Conservation (phyloP, 2,888 invertebrate species). For the Harpalus rubripes region DNA sequence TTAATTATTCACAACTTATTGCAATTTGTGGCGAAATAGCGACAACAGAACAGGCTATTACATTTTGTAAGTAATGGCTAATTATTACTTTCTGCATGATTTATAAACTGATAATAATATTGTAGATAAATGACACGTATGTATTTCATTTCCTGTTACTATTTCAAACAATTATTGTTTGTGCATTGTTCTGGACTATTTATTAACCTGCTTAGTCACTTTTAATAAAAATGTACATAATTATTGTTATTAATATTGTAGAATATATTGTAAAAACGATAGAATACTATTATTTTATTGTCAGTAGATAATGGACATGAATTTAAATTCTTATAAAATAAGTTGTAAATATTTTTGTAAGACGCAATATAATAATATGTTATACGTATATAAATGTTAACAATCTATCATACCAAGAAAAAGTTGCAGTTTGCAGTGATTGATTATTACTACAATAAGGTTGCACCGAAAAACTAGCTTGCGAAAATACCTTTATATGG, state of each 20-base stretch:
- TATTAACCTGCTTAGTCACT: constrained; percentile 23
- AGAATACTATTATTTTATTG: not conserved
- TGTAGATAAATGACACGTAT: constrained; percentile 27
- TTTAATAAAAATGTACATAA: constrained; percentile 2
- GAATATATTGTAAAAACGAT: not conserved
- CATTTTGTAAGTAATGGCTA: constrained; percentile 23
- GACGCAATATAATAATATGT: too few relatives aligned
- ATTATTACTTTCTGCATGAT: constrained; percentile 31
- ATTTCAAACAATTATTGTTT: constrained; percentile 25
- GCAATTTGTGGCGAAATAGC: constrained; percentile 32
- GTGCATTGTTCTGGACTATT: constrained; percentile 23
- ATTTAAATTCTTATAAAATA: not conserved
- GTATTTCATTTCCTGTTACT: constrained; percentile 18
- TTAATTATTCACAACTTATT: constrained; percentile 1
- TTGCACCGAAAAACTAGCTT: too few relatives aligned
- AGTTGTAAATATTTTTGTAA: not conserved
- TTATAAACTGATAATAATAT: constrained; percentile 49
- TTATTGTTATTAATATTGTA: constrained; percentile 22
- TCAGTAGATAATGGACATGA: not conserved
- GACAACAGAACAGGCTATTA: constrained; percentile 20
- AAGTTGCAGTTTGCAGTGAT: too few relatives aligned
- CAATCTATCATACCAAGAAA: too few relatives aligned
- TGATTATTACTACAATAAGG: too few relatives aligned
- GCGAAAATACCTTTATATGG: too few relatives aligned
- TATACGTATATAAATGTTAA: too few relatives aligned